Percentiles rank a stretch among this genome's conserved stretches.
These are phyloP conservation scores for Mycteria americana DNA, from an alignment of 2,797 vertebrate genomes.

Conservation along the genomic window DNA sequence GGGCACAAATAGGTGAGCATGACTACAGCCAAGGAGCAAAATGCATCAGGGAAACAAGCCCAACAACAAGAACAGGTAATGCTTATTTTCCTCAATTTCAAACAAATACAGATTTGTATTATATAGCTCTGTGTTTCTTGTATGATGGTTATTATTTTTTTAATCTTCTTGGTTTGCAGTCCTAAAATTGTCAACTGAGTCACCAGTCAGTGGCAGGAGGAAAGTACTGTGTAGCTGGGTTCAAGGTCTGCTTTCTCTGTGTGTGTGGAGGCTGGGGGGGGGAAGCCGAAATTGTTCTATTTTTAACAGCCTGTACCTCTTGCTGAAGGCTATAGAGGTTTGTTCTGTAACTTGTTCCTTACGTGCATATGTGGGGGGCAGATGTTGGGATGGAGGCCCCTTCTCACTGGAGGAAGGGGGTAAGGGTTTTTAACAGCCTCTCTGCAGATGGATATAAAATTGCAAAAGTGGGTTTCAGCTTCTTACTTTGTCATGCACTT, in stretches of 20 bases:
- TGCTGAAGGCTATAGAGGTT: conserved; percentile 15
- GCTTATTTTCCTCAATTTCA: conserved; percentile 59
- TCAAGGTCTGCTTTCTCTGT: conserved; percentile 40
- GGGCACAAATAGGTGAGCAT: conserved; percentile 77
- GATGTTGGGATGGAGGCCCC: conserved; percentile 22
- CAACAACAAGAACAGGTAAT: conserved; percentile 91
- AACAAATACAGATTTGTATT: neutral
- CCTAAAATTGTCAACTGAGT: conserved; percentile 51
- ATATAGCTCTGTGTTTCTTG: neutral
- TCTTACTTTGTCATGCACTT: neutral
- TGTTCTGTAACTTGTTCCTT: conserved; percentile 29
- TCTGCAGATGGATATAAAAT: neutral
- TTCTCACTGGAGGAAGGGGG: neutral
- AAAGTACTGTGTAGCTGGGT: conserved; percentile 23
- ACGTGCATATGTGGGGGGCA: neutral
- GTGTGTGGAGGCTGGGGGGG: neutral
- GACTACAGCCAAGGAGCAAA: conserved; percentile 89
- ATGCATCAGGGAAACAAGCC: conserved; percentile 82
- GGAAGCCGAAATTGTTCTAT: conserved; percentile 25
- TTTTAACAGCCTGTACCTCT: conserved; percentile 46
- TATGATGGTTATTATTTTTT: neutral
- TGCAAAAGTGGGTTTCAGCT: neutral
- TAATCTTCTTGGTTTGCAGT: neutral
- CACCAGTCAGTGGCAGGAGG: neutral
- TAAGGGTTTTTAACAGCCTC: neutral